Conservation (phyloP, 1,140 invertebrate genomes). For the Heterodera schachtii region DNA sequence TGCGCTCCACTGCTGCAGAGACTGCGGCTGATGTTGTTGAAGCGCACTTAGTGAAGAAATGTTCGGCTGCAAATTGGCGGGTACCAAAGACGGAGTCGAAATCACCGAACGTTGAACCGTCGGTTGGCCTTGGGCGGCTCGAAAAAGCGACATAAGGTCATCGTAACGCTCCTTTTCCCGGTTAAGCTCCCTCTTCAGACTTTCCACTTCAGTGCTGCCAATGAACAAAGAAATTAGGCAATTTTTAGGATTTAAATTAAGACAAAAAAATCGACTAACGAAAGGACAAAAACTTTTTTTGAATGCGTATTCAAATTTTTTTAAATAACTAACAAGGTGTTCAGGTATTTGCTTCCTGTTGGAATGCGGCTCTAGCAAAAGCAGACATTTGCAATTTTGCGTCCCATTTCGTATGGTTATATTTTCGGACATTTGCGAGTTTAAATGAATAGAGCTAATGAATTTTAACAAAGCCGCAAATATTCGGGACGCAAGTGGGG, state of each 20-base stretch:
- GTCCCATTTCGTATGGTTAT: too few relatives aligned
- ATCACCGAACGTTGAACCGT: not conserved
- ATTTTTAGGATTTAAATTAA: too few relatives aligned
- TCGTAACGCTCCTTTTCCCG: conserved; percentile 56
- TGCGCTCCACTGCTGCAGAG: conserved; percentile 18
- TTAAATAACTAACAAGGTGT: too few relatives aligned
- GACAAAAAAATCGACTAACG: too few relatives aligned
- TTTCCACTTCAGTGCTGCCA: conserved; percentile 50
- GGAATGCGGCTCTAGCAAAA: too few relatives aligned
- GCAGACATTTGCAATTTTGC: too few relatives aligned
- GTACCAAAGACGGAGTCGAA: conserved; percentile 3
- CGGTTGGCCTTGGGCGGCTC: conserved; percentile 17
- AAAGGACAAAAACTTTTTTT: not conserved
- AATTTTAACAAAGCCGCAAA: too few relatives aligned
- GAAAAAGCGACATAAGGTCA: conserved; percentile 33
- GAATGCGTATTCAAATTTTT: not conserved
- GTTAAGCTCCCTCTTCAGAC: conserved; percentile 54
- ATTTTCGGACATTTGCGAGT: too few relatives aligned
- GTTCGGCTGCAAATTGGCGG: not conserved
- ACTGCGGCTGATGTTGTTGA: conserved; percentile 10
- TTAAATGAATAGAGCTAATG: too few relatives aligned
- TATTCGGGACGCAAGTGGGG: too few relatives aligned
- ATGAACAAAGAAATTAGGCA: not conserved
- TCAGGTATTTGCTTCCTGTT: too few relatives aligned
- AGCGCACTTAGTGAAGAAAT: conserved; percentile 8